Evolutionary conservation across 2,113 vertebrate genomes (phyloP).

Genomic region (Pagrus major): DNA sequence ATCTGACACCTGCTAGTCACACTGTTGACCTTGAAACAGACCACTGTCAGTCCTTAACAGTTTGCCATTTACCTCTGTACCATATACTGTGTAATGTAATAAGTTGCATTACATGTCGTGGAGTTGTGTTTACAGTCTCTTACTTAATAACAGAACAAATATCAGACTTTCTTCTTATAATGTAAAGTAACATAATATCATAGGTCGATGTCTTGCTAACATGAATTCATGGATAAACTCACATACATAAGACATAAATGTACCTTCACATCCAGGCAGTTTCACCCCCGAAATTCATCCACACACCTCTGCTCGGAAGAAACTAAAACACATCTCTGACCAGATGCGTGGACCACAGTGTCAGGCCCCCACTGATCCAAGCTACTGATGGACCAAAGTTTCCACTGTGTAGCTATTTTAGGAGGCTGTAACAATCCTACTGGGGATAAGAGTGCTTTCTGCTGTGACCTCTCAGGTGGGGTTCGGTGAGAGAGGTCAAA

Average conservation of each 20-base stretch:
- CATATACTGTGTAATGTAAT: too few species aligned
- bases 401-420: conserved; percentile 74
- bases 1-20: too few species aligned
- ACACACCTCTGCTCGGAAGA: not conserved
- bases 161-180: not conserved
- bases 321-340: conserved; percentile 30
- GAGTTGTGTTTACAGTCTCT: not conserved
- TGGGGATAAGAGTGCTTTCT: conserved; percentile 57
- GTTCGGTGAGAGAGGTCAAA: conserved; percentile 48
- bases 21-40: too few species aligned
- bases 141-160: not conserved
- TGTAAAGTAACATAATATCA: not conserved
- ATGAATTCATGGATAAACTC: not conserved
- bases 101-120: too few species aligned
- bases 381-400: conserved; percentile 45
- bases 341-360: conserved; percentile 64
- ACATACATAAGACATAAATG: not conserved
- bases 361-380: conserved; percentile 35
- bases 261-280: not conserved
- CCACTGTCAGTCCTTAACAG: too few species aligned
- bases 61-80: too few species aligned
- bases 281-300: not conserved
- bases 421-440: conserved; percentile 51
- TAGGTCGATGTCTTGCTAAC: not conserved
- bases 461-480: conserved; percentile 51